A percentile compares a stretch with the other conserved stretches of the same genome.
phyloP scores from a whole-genome alignment of 2,888 invertebrate species.

The Cerastis leucographa region DNA sequence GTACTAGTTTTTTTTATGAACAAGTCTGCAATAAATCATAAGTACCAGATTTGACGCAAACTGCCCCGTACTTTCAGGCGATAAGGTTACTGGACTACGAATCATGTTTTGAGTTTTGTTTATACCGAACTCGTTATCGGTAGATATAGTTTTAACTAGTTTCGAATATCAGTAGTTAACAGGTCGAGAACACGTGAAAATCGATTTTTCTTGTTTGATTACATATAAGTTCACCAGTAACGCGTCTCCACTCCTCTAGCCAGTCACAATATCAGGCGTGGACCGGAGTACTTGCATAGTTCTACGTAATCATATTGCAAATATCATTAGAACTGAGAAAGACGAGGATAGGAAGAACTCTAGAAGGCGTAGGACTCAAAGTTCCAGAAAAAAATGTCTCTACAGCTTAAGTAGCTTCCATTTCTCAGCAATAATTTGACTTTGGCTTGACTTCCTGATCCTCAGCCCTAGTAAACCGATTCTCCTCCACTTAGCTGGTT shows the following conservation, averaged over 20 bases:
- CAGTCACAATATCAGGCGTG: too few relatives aligned
- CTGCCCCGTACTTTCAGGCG: too few relatives aligned
- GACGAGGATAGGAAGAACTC: not conserved
- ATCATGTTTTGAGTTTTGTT: not conserved
- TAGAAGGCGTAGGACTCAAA: not conserved
- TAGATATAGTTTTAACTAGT: not conserved
- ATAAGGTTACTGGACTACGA: too few relatives aligned
- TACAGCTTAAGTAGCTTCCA: too few relatives aligned
- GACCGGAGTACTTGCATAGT: not conserved
- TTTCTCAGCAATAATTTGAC: too few relatives aligned
- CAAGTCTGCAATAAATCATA: too few relatives aligned
- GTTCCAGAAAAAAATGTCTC: too few relatives aligned
- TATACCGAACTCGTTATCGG: not conserved
- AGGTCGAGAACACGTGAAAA: not conserved
- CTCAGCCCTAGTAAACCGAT: too few relatives aligned
- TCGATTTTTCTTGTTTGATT: not conserved
- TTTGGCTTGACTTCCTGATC: too few relatives aligned
- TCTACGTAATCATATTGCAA: not conserved
- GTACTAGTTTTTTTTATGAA: too few relatives aligned
- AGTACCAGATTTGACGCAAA: too few relatives aligned
- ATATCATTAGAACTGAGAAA: not conserved
- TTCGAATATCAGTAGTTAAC: not conserved
- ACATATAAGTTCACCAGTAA: not conserved
- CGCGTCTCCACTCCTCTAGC: not conserved
- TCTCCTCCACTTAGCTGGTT: too few relatives aligned